Evolutionary conservation across 2,797 vertebrate species (phyloP), one percentile per base, ranked within the genome.

Genomic region (Borostomias antarcticus): DNA sequence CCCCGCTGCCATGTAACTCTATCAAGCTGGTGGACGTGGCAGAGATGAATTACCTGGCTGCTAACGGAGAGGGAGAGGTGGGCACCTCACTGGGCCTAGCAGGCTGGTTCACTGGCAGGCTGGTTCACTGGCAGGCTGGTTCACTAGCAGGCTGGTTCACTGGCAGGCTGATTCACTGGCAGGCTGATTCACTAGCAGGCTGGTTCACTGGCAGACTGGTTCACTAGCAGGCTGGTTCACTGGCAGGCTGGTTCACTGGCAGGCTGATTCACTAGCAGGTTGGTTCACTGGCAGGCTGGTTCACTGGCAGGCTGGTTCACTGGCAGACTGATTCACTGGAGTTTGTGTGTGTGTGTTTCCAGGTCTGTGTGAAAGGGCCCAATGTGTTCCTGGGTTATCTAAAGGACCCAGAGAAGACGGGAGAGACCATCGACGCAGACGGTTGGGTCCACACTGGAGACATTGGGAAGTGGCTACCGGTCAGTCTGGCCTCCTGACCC

Each of bases 371-470:
- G 75, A 98, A 97, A 91, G 98, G 98, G 84, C 69, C 95, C 85
- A 98, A 94, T 68, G 95, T 98, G 19, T 99, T 99, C 79, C 64
- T 75, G 81, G 98, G 98, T 56, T 99, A 99, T 83, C 82, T 98
- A 78, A 95, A 96, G 47, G 96, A 99, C 64, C 91, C 94, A 0
- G 95, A 94, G 62, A 97, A 89, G 89, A 97, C 97, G 0, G 91
- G 92, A 0, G 97, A 99, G 82, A 93, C 90, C 5, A 78, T 99
- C 40, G 96, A 98, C 72, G 73, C 93, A 75, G 94, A 96, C 0
- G 95, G 96, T 56, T 99, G 98, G 98, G 90, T 99, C 64, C 97
- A 99, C 84, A 99, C 97, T 0, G 98, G 98, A 69, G 98, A 99
- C 83, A 80, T 99, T 61, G 98, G 95, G 51, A 98, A 95, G 77